Conservation (phyloP, 92 coral and sea anemone genomes). For the Phenganax subtilis region DNA sequence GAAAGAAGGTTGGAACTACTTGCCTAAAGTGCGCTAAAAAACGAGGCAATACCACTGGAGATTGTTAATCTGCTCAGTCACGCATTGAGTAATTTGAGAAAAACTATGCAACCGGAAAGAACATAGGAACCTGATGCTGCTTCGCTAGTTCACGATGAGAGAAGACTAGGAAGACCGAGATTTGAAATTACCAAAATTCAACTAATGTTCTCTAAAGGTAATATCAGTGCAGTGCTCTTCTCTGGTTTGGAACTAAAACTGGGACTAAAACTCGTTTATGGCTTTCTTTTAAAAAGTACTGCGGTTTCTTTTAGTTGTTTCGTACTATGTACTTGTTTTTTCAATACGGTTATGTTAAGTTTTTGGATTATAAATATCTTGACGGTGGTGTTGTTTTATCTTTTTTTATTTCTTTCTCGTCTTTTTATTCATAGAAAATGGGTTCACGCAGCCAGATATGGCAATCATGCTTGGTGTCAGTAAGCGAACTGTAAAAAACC, state of each 20-base stretch:
- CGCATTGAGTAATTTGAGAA: background rate
- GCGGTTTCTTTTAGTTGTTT: no score
- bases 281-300: background rate
- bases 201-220: conserved; percentile 37
- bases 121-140: background rate
- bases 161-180: conserved; percentile 44
- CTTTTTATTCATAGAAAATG: conserved; percentile 32
- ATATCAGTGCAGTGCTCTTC: no score
- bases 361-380: no score
- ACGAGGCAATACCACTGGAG: background rate
- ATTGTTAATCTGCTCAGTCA: background rate
- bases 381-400: no score
- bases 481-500: conserved; percentile 45
- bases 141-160: background rate
- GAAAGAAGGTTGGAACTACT: background rate
- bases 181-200: conserved; percentile 43
- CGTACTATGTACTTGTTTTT: no score
- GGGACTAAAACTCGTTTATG: background rate
- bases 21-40: background rate
- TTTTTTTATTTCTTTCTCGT: no score
- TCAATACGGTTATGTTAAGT: no score
- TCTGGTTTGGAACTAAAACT: background rate
- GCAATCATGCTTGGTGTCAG: conserved; percentile 55
- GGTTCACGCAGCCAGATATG: conserved; percentile 43
- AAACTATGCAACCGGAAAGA: background rate